phyloP scores from a whole-genome alignment of 2,888 invertebrate genomes.

The Eupithecia subumbrata region DNA sequence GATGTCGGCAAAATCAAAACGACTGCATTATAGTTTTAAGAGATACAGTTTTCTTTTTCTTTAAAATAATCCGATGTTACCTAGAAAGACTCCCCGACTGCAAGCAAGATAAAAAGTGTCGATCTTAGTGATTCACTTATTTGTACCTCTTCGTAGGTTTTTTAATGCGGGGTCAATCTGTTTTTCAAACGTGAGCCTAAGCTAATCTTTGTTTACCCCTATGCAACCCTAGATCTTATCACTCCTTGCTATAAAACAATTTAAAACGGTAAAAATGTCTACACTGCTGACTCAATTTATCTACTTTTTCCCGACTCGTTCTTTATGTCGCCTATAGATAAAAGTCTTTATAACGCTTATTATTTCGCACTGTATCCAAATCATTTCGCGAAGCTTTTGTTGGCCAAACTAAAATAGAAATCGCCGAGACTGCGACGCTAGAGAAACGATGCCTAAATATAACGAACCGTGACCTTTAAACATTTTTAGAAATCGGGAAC shows the following conservation, averaged over 20 bases:
- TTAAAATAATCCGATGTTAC: too few species aligned
- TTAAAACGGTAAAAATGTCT: not conserved
- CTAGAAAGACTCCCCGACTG: not conserved
- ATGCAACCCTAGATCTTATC: not conserved
- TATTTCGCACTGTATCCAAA: conserved; percentile 1
- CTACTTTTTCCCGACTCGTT: not conserved
- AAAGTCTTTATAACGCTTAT: not conserved
- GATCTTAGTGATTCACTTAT: not conserved
- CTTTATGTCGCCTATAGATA: not conserved
- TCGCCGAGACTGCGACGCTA: conserved; percentile 42
- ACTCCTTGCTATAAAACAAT: not conserved
- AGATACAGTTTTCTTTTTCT: too few species aligned
- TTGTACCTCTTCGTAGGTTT: not conserved
- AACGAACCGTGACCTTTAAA: not conserved
- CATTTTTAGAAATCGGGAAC: not conserved
- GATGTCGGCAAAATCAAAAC: not conserved
- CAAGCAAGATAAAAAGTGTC: not conserved
- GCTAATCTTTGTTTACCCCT: not conserved
- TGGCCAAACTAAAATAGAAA: conserved; percentile 14
- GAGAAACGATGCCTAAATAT: conserved; percentile 8
- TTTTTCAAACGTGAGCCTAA: not conserved
- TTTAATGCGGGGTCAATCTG: not conserved
- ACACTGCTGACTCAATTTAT: not conserved
- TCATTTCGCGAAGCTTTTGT: conserved; percentile 13
- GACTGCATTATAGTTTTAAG: not conserved